These are phyloP conservation scores for Cataglyphis livida DNA, from an alignment of 2,888 invertebrate species.

Conservation along the genomic window DNA sequence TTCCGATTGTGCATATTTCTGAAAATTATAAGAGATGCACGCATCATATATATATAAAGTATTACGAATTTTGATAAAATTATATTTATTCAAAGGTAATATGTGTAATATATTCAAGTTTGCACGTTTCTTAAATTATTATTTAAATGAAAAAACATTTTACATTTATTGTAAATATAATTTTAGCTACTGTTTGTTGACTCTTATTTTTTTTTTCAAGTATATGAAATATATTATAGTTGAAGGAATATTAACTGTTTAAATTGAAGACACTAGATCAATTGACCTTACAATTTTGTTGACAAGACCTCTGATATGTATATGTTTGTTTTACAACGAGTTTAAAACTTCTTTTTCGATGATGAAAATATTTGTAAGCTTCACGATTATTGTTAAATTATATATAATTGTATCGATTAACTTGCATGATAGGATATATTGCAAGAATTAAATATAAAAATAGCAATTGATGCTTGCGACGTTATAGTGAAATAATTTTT, in stretches of 20 bases:
- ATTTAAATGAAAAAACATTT: not conserved
- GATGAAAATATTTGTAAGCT: not conserved
- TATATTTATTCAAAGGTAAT: not conserved
- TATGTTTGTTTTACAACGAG: not conserved
- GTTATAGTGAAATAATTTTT: not conserved
- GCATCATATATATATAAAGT: not conserved
- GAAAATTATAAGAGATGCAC: not conserved
- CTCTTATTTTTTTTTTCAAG: not conserved
- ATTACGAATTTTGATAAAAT: not conserved
- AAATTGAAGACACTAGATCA: not conserved
- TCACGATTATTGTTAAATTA: not conserved
- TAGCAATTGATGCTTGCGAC: not conserved
- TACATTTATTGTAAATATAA: not conserved
- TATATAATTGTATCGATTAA: not conserved
- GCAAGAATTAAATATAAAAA: not conserved
- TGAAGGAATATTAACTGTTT: not conserved
- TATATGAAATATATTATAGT: not conserved
- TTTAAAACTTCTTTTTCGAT: not conserved
- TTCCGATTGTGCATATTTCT: not conserved
- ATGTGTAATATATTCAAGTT: not conserved
- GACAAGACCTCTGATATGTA: not conserved
- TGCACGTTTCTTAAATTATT: not conserved
- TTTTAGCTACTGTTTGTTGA: not conserved
- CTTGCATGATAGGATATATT: not conserved
- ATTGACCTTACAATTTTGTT: constrained; percentile 2